Percentiles rank a stretch among this genome's conserved stretches.
Evolutionary conservation across 35 echinoderm and acorn worm genomes (phyloP).

Genomic region (Strongylocentrotus purpuratus): DNA sequence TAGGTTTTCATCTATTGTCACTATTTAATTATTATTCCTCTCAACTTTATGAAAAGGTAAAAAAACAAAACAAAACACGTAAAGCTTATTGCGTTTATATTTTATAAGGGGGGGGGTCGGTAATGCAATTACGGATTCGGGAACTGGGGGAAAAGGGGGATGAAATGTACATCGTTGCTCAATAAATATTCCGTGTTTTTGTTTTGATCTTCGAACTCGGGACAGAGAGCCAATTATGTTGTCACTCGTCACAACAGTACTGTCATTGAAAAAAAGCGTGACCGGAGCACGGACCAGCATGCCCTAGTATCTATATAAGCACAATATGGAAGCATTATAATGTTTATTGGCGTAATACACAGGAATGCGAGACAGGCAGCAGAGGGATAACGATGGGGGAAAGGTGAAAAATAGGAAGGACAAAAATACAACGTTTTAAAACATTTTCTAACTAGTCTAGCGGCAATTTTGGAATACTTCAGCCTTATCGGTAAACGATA

Average conservation of each 20-base stretch:
- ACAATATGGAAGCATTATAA: background rate
- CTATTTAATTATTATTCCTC: too few relatives aligned
- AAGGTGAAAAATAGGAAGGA: background rate
- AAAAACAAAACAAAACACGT: too few relatives aligned
- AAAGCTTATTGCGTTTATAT: too few relatives aligned
- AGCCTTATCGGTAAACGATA: too few relatives aligned
- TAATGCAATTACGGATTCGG: too few relatives aligned
- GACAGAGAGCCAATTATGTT: background rate
- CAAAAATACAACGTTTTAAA: too few relatives aligned
- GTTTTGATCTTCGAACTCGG: background rate
- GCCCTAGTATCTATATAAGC: background rate
- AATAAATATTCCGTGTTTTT: background rate
- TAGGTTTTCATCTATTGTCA: too few relatives aligned
- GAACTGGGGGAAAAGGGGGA: too few relatives aligned
- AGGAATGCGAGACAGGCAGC: background rate
- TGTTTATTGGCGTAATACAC: background rate
- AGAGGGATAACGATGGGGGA: background rate
- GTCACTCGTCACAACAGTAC: background rate
- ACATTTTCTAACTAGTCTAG: too few relatives aligned
- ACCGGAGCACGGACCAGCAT: background rate
- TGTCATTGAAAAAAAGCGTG: background rate
- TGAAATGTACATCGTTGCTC: background rate
- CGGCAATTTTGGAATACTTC: too few relatives aligned
- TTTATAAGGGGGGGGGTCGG: too few relatives aligned
- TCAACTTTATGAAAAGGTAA: too few relatives aligned